Base-by-base conservation (phyloP, 2,888 invertebrate species). In the Pterostichus madidus region DNA sequence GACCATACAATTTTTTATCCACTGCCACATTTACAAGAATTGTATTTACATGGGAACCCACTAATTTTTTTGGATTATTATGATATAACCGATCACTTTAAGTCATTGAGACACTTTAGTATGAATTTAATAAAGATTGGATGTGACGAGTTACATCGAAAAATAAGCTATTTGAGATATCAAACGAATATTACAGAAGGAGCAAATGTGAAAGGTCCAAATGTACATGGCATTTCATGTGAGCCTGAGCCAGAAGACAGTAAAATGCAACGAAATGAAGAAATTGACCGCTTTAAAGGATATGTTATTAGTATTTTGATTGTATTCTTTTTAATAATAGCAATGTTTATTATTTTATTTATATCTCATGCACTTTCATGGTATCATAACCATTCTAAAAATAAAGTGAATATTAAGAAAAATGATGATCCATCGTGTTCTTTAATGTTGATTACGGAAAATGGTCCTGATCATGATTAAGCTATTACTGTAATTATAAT, bases 1-100 rank as follows among this genome's bases (percentile, higher is more conserved):
- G 32, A 81, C 1, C 8, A 4, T 4, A 46, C 24, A 2, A 31
- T 84, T 15, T 83, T 84, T 44, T 53, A 46, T 77, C 6, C 64
- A 6, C 49, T 77, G 5, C 68, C 61, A 17, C 7, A 61, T 35
- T 49, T 85, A 13, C 35, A 82, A 75, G 61, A 83, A 56, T 15
- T 84, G 2, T 68, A 76, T 31, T 49, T 84, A 24, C 35, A 31
- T 35, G 24, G 39, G 1, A 84, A 84, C 76, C 68, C 64, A 11
- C 11, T 59, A 10, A 59, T 59, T 24, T 6, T 11, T 15, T 31
- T 59, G 6, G 31, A 39, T 39, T 5, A 39, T 39, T 39, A 39
- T 39, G 1, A 39, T 8, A 39, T 39, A 39, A 31, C 1, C 24
- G 10, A 10, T 24, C 59, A 59, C 17, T 24, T 7, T 24, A 2